Percentiles rank a stretch among this genome's conserved stretches.
Conservation (phyloP, 2,888 invertebrate species). For the Melikaiella ostensackeni region DNA sequence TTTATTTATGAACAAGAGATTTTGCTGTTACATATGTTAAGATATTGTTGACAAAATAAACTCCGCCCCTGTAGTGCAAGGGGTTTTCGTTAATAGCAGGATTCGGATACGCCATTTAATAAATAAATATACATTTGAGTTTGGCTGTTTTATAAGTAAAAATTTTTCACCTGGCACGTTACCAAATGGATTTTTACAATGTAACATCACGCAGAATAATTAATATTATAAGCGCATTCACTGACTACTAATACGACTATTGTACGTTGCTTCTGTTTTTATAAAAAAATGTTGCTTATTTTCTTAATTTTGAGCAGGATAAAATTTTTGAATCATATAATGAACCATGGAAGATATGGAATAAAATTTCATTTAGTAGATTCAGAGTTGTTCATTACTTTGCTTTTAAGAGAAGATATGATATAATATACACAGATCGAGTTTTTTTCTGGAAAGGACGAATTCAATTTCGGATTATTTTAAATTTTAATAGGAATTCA, state of each 20-base stretch:
- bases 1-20: slow-evolving; percentile 8
- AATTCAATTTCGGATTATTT: not conserved
- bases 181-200: not conserved
- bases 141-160: not conserved
- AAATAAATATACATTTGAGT: not conserved
- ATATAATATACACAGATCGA: not conserved
- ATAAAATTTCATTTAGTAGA: not conserved
- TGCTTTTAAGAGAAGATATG: not conserved
- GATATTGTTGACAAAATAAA: slow-evolving; percentile 15
- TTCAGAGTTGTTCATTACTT: not conserved
- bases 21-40: slow-evolving; percentile 1
- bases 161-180: slow-evolving; percentile 13
- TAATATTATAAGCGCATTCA: not conserved
- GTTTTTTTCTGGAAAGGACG: not conserved
- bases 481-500: not conserved
- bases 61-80: not conserved
- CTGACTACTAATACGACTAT: not conserved
- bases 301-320: not conserved
- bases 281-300: not conserved
- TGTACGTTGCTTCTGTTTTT: not conserved
- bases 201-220: slow-evolving; percentile 11
- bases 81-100: slow-evolving; percentile 3
- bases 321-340: not conserved
- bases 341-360: not conserved
- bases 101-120: not conserved